phyloP scores from a whole-genome alignment of 92 coral and sea anemone genomes.

The Scolanthus callimorphus region DNA sequence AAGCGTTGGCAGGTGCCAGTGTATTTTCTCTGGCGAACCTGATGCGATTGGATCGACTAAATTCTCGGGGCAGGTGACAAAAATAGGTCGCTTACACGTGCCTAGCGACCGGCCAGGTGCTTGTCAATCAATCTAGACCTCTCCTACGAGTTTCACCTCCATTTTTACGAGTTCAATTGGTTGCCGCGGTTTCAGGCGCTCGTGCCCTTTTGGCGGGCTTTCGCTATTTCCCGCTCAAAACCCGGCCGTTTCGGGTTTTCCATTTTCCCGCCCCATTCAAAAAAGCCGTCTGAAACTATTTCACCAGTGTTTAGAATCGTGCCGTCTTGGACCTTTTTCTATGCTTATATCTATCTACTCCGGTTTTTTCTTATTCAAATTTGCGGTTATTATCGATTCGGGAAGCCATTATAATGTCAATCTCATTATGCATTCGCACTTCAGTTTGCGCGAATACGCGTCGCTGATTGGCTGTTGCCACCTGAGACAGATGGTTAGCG shows the following conservation, averaged over 20 bases:
- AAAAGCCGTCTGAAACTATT: too few relatives aligned
- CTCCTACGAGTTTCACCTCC: conserved; percentile 37
- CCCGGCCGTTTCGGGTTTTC: too few relatives aligned
- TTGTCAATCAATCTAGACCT: conserved; percentile 60
- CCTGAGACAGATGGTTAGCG: conserved; percentile 83
- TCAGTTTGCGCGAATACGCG: conserved; percentile 37
- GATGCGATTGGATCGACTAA: conserved; percentile 74
- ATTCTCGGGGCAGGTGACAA: conserved; percentile 80
- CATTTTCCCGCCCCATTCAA: too few relatives aligned
- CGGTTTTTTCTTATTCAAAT: conserved; percentile 53
- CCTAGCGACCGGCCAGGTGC: conserved; percentile 87
- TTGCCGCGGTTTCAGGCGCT: conserved; percentile 79
- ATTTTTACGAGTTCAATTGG: conserved; percentile 62
- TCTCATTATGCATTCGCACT: conserved; percentile 60
- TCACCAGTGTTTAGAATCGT: too few relatives aligned
- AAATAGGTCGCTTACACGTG: conserved; percentile 86
- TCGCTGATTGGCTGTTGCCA: conserved; percentile 91
- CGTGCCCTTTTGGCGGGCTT: conserved; percentile 14
- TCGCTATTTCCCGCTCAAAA: not conserved
- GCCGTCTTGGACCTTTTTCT: too few relatives aligned
- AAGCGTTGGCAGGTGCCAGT: conserved; percentile 76
- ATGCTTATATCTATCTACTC: too few relatives aligned
- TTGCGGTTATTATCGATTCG: conserved; percentile 47
- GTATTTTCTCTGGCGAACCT: conserved; percentile 40
- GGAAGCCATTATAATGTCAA: conserved; percentile 55